Evolutionary conservation across 2,797 vertebrate species (phyloP).

Genomic region (Sebastiscus tertius): DNA sequence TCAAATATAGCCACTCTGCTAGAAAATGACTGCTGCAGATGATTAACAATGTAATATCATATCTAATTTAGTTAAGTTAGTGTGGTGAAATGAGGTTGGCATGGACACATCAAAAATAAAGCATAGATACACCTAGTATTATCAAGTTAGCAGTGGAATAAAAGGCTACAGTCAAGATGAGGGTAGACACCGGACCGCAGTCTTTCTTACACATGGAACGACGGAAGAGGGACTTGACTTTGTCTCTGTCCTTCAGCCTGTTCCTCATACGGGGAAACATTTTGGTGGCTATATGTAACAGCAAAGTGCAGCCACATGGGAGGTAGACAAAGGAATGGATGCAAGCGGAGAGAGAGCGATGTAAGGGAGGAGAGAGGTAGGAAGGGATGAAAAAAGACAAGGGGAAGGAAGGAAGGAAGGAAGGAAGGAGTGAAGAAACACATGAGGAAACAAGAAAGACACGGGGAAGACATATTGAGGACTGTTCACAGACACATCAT

Average conservation of each 20-base stretch:
- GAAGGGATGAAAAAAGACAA: conserved; percentile 22
- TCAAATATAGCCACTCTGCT: conserved; percentile 1
- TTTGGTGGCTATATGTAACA: conserved; percentile 87
- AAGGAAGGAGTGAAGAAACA: conserved; percentile 38
- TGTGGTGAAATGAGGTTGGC: conserved; percentile 28
- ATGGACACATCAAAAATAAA: conserved; percentile 8
- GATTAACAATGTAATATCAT: neutral
- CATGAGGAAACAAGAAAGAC: conserved; percentile 58
- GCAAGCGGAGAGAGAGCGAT: neutral
- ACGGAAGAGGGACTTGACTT: conserved; percentile 88
- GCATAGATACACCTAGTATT: neutral
- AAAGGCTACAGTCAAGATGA: conserved; percentile 29
- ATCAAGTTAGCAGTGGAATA: conserved; percentile 23
- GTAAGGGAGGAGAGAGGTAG: conserved; percentile 35
- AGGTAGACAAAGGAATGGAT: conserved; percentile 67
- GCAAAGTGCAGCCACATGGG: conserved; percentile 72
- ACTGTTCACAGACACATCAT: conserved; percentile 40
- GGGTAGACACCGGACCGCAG: conserved; percentile 12
- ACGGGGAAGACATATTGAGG: conserved; percentile 50
- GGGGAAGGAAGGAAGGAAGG: neutral
- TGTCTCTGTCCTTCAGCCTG: conserved; percentile 97
- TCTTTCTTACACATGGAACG: conserved; percentile 79
- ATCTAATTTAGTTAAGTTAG: neutral
- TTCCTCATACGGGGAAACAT: conserved; percentile 96
- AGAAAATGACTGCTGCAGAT: neutral